Percentiles rank a stretch among this genome's conserved stretches.
Evolutionary conservation across 92 coral and sea anemone species (phyloP).

Genomic region (Umimayanthus kanabou): DNA sequence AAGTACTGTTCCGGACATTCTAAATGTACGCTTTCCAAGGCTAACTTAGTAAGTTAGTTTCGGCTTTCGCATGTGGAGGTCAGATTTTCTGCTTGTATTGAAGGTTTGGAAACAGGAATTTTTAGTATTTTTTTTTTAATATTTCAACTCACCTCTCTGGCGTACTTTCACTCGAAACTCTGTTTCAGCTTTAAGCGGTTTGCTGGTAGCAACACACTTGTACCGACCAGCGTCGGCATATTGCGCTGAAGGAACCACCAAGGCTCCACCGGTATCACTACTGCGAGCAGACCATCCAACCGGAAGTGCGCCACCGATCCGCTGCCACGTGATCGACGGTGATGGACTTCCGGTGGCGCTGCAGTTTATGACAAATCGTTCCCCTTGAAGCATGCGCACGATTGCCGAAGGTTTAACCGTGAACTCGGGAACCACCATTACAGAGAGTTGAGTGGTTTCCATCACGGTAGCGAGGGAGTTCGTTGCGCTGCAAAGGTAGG

Average conservation of each 20-base stretch:
- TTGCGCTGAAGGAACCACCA: neutral
- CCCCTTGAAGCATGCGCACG: neutral
- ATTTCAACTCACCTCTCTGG: neutral
- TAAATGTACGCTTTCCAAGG: too few relatives aligned
- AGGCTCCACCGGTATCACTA: neutral
- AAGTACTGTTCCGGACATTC: too few relatives aligned
- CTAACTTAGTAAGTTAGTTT: too few relatives aligned
- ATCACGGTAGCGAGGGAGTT: neutral
- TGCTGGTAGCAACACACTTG: conserved; percentile 37
- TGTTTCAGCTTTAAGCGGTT: conserved; percentile 34
- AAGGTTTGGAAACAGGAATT: too few relatives aligned
- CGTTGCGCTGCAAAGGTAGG: conserved; percentile 31
- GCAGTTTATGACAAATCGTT: conserved; percentile 6
- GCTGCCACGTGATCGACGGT: conserved; percentile 38
- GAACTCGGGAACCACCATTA: conserved; percentile 33
- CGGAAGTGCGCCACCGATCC: conserved; percentile 32
- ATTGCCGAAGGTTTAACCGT: conserved; percentile 8
- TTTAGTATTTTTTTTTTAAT: too few relatives aligned
- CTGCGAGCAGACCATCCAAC: conserved; percentile 2
- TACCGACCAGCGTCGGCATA: conserved; percentile 27
- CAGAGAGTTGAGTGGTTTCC: conserved; percentile 32
- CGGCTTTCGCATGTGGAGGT: too few relatives aligned
- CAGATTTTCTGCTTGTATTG: too few relatives aligned
- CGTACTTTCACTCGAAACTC: conserved; percentile 5
- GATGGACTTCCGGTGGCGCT: conserved; percentile 24